Evolutionary conservation across 2,888 invertebrate species (phyloP), one percentile per base, ranked within the genome.

Genomic region (Lepidochrysops patricia): DNA sequence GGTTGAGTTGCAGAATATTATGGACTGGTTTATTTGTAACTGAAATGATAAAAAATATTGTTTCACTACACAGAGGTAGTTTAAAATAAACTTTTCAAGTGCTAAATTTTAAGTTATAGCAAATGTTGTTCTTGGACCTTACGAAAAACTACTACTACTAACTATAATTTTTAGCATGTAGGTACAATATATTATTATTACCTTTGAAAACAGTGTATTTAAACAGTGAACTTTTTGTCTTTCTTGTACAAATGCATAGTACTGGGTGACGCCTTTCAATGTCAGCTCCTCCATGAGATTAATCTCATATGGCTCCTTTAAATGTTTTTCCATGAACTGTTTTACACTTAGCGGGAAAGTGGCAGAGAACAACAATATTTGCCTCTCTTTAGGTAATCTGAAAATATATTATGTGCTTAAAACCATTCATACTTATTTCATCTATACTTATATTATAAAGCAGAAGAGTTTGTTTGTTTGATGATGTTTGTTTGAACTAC

Each of bases 211-310:
- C 74, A 99, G 92, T 76, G 99, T 99, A 91, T 99, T 99, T 85
- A 99, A 92, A 91, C 99, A 99, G 90, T 99, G 99, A 72, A 99
- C 99, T 91, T 99, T 99, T 89, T 99, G 99, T 80, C 98, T 95
- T 90, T 99, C 99, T 90, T 99, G 99, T 67, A 99, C 99, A 91
- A 98, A 99, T 76, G 99, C 99, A 90, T 99, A 99, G 92, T 99
- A 99, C 90, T 99, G 99, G 74, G 99, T 99, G 68, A 99, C 98
- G 82, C 99, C 99, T 85, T 99, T 98, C 67, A 99, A 90, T 66
- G 99, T 99, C 75, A 99, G 91, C 86, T 99, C 99, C 80, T 99
- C 99, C 99, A 99, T 99, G 78, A 99, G 92, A 89, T 99, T 99
- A 75, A 99, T 99, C 91, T 99, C 99, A 82, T 99, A 98, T n/a